Evolutionary conservation across 2,888 invertebrate genomes (phyloP).

Genomic region (Abscondita cerata): DNA sequence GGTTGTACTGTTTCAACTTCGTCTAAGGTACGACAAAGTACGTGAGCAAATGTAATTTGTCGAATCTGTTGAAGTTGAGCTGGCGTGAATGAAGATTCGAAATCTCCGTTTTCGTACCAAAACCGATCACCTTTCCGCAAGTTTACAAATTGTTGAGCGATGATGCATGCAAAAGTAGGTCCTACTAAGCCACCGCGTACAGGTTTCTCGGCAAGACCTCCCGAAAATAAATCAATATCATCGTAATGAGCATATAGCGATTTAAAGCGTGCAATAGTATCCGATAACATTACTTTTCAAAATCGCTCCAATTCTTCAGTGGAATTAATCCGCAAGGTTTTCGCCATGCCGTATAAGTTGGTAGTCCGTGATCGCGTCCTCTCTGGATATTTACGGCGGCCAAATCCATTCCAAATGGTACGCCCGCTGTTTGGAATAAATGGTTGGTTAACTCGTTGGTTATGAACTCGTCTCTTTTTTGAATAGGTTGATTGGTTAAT

Average conservation of each 20-base stretch:
- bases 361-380: conserved; percentile 86
- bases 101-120: conserved; percentile 83
- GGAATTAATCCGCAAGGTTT: conserved; percentile 77
- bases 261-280: conserved; percentile 68
- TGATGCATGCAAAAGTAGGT: conserved; percentile 87
- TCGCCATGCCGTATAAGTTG: conserved; percentile 81
- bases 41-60: conserved; percentile 73
- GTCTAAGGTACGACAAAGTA: conserved; percentile 72
- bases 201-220: conserved; percentile 82
- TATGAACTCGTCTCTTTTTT: conserved; percentile 83
- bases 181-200: conserved; percentile 83
- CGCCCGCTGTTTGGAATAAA: conserved; percentile 76
- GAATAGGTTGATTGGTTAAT: conserved; percentile 77
- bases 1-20: conserved; percentile 73
- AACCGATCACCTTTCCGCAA: conserved; percentile 80
- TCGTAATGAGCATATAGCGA: conserved; percentile 68
- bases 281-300: conserved; percentile 71
- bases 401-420: conserved; percentile 82
- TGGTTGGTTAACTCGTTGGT: conserved; percentile 83
- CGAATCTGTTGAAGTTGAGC: conserved; percentile 78
- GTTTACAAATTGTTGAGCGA: conserved; percentile 84
- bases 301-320: conserved; percentile 73
- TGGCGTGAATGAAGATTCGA: conserved; percentile 77
- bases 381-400: conserved; percentile 88
- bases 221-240: conserved; percentile 86